These are phyloP conservation scores for Muschampia plurimacula DNA, from an alignment of 2,888 invertebrate genomes.

Conservation along the genomic window DNA sequence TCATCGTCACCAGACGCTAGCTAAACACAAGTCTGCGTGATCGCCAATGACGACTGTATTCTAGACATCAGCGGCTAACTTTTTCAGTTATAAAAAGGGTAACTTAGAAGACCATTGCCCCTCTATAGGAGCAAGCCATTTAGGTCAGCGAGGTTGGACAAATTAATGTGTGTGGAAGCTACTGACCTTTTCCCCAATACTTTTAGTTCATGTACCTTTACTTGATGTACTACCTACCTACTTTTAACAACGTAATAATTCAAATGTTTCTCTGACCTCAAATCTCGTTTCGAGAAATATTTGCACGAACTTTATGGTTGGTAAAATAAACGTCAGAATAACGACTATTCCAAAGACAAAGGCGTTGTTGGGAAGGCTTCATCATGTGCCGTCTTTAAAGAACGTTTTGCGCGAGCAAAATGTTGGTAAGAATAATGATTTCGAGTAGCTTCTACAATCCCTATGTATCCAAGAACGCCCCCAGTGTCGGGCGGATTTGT, in stretches of 20 bases:
- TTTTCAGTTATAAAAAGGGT: background rate
- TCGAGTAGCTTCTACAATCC: constrained; percentile 48
- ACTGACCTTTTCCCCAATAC: background rate
- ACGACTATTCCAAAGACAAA: constrained; percentile 23
- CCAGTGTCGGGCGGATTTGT: constrained; percentile 57
- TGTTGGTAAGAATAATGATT: constrained; percentile 40
- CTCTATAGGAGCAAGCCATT: background rate
- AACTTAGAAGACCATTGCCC: background rate
- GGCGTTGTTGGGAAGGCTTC: constrained; percentile 18
- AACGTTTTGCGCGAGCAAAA: constrained; percentile 31
- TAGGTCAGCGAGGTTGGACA: background rate
- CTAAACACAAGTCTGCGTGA: too few relatives aligned
- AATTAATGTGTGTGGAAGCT: background rate
- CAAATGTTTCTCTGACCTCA: background rate
- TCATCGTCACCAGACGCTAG: too few relatives aligned
- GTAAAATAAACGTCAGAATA: constrained; percentile 22
- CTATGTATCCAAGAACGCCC: constrained; percentile 50
- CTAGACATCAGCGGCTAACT: background rate
- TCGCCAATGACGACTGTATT: too few relatives aligned
- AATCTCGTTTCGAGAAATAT: constrained; percentile 14
- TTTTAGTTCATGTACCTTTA: background rate
- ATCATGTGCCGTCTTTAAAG: constrained; percentile 7
- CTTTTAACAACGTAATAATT: background rate
- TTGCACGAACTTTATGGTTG: constrained; percentile 12
- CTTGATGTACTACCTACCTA: background rate